Percentiles rank a stretch among this genome's conserved stretches.
These are phyloP conservation scores for Resseliella maxima DNA, from an alignment of 2,888 invertebrate genomes.

Conservation along the genomic window DNA sequence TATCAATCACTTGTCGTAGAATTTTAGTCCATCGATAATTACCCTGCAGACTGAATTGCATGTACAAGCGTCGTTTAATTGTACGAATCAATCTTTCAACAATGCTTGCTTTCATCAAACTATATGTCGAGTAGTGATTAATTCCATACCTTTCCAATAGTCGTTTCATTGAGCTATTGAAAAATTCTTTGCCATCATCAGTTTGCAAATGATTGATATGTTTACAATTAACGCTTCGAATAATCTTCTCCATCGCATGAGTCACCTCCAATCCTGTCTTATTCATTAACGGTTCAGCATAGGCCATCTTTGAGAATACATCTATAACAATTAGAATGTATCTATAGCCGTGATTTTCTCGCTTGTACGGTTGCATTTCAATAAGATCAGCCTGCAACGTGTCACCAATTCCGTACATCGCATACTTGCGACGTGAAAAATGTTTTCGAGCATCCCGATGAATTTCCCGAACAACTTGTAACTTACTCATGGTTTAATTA, in stretches of 20 bases:
- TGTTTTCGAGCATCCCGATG: neutral
- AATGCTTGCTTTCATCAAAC: constrained; percentile 62
- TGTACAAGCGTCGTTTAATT: constrained; percentile 19
- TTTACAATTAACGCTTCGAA: neutral
- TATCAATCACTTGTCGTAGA: constrained; percentile 58
- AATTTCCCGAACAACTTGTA: neutral
- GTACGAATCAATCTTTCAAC: constrained; percentile 58
- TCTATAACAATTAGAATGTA: constrained; percentile 65
- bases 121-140: constrained; percentile 59
- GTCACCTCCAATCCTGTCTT: constrained; percentile 62
- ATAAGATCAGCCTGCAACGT: constrained; percentile 60
- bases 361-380: constrained; percentile 57
- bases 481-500: neutral
- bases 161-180: constrained; percentile 60
- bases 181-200: constrained; percentile 63
- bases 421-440: constrained; percentile 58
- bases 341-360: constrained; percentile 62
- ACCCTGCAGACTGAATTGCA: constrained; percentile 59
- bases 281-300: constrained; percentile 63
- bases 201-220: constrained; percentile 61
- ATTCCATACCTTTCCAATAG: constrained; percentile 60
- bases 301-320: constrained; percentile 65
- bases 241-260: constrained; percentile 57
- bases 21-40: constrained; percentile 60
- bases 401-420: constrained; percentile 65